phyloP scores from a whole-genome alignment of 1,140 invertebrate genomes.

The Drosophila bocki region DNA sequence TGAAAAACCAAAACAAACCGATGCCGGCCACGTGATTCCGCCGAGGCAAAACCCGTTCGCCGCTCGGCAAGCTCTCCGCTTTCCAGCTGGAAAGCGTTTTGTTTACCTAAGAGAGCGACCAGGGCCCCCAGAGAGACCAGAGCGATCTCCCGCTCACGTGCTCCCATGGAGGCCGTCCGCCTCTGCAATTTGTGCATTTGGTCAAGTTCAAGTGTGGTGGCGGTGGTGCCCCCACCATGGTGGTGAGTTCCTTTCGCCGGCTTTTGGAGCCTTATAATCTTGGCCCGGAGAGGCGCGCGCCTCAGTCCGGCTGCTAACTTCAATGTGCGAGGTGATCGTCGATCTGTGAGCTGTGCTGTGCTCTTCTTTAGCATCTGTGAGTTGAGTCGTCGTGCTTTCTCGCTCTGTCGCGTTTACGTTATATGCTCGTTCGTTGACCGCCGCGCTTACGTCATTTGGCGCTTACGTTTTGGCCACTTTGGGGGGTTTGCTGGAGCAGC shows the following conservation, averaged over 20 bases:
- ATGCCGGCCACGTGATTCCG: slow-evolving; percentile 76
- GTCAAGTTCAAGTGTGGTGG: slow-evolving; percentile 82
- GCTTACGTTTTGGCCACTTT: slow-evolving; percentile 59
- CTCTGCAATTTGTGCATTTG: slow-evolving; percentile 83
- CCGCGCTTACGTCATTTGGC: slow-evolving; percentile 61
- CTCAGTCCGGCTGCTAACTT: slow-evolving; percentile 83
- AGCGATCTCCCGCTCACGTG: slow-evolving; percentile 35
- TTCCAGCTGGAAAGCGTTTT: slow-evolving; percentile 64
- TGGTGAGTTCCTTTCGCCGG: slow-evolving; percentile 51
- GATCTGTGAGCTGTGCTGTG: slow-evolving; percentile 21
- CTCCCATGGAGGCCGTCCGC: slow-evolving; percentile 35
- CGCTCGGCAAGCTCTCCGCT: background rate
- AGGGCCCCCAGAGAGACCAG: background rate
- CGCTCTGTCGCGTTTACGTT: slow-evolving; percentile 58
- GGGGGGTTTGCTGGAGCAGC: slow-evolving; percentile 61
- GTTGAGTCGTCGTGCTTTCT: slow-evolving; percentile 36
- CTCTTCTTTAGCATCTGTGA: slow-evolving; percentile 55
- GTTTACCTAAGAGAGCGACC: slow-evolving; percentile 60
- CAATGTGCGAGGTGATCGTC: slow-evolving; percentile 72
- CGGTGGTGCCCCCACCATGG: slow-evolving; percentile 6
- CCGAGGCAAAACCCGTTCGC: slow-evolving; percentile 57
- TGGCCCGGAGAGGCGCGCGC: slow-evolving; percentile 37
- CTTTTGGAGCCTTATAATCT: slow-evolving; percentile 65
- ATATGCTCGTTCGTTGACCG: slow-evolving; percentile 70
- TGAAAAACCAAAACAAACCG: slow-evolving; percentile 77